These are phyloP conservation scores for Coregonus clupeaformis DNA, from an alignment of 2,113 vertebrate genomes.

Conservation along the genomic window DNA sequence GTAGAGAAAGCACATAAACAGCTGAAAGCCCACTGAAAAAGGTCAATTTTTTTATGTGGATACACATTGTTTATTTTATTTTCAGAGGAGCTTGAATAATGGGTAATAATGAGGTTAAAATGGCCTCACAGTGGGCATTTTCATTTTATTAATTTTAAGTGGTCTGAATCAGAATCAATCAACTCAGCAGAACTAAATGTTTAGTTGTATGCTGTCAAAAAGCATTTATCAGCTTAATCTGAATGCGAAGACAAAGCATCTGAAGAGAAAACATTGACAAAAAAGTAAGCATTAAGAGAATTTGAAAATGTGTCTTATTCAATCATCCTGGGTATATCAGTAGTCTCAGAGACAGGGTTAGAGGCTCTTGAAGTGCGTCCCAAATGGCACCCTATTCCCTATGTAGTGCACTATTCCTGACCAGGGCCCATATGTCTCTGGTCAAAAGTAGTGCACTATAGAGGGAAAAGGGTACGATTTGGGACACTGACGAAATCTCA, in stretches of 20 bases:
- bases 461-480: too few species aligned
- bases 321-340: not conserved
- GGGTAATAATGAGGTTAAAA: not conserved
- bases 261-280: constrained; percentile 8
- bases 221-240: constrained; percentile 17
- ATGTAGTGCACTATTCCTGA: too few species aligned
- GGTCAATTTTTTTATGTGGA: not conserved
- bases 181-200: constrained; percentile 24
- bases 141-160: not conserved
- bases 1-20: not conserved
- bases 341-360: constrained; percentile 7
- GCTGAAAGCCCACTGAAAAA: not conserved
- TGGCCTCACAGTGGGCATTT: not conserved
- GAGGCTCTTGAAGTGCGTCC: too few species aligned
- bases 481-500: not conserved
- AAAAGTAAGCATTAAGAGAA: not conserved
- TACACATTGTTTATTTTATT: not conserved
- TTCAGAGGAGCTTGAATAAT: not conserved
- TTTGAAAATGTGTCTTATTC: not conserved
- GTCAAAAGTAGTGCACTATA: too few species aligned
- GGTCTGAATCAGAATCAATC: not conserved
- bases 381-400: too few species aligned
- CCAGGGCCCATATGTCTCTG: too few species aligned
- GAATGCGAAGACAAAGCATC: not conserved
- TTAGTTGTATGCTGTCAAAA: not conserved